Evolutionary conservation across 53 echinoderm and acorn worm genomes (phyloP).

Genomic region (Hippasteria phrygiana): DNA sequence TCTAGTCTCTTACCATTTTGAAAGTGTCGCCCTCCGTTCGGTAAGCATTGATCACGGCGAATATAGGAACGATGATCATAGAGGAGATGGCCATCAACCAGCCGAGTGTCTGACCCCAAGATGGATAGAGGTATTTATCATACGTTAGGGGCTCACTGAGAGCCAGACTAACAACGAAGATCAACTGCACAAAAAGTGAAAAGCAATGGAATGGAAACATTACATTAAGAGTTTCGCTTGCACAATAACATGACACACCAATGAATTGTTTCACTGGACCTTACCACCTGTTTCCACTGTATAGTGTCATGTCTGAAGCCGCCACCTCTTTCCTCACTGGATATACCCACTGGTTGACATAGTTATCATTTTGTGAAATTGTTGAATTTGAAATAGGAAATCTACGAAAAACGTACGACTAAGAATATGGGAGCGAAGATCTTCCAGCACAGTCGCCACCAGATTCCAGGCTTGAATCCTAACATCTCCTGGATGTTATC

Average conservation of each 20-base stretch:
- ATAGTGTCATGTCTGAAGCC: too few relatives aligned
- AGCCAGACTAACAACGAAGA: conserved; percentile 75
- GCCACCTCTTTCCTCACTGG: too few relatives aligned
- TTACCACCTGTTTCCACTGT: too few relatives aligned
- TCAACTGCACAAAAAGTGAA: conserved; percentile 53
- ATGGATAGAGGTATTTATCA: conserved; percentile 78
- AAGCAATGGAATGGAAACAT: background rate
- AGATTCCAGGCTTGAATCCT: conserved; percentile 62
- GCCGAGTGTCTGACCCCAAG: conserved; percentile 84
- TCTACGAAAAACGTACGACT: conserved; percentile 42
- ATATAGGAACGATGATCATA: conserved; percentile 75
- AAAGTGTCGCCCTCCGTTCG: conserved; percentile 40
- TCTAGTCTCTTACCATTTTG: conserved; percentile 55
- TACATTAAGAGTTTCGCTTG: too few relatives aligned
- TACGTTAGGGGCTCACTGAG: conserved; percentile 65
- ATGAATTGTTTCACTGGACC: too few relatives aligned
- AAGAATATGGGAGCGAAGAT: conserved; percentile 67
- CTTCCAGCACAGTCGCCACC: conserved; percentile 77
- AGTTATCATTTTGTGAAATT: too few relatives aligned
- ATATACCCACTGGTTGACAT: too few relatives aligned
- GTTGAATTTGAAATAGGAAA: background rate
- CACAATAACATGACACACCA: too few relatives aligned
- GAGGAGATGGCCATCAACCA: conserved; percentile 77
- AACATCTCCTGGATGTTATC: conserved; percentile 63
- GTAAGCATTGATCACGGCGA: conserved; percentile 58